Base-by-base conservation (phyloP, 2,113 vertebrate species). In the Cercocebus atys region DNA sequence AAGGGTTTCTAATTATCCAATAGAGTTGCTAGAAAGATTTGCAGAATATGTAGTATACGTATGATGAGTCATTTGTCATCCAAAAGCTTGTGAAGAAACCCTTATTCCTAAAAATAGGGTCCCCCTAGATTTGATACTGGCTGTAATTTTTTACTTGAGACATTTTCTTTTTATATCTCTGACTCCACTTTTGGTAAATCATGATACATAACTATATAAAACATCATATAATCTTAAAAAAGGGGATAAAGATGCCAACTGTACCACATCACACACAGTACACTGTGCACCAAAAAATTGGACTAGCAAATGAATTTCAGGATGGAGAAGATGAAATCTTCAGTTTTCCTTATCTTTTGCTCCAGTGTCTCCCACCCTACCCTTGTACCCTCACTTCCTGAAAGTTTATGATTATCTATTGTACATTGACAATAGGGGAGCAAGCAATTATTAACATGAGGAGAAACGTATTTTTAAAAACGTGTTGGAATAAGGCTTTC, bases 1-100 rank as follows among this genome's bases (percentile, higher is more conserved):
- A 96, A 91, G 94, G 30, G 70, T 93, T 97, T 92, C 90, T 98
- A 98, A 98, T 98, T 98, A 97, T 88, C 94, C 89, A 97, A 96
- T 92, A 82, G 76, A 97, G 97, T 98, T 98, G 99, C 98, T 98
- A 97, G 98, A 98, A 98, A 98, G 98, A 97, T 94, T 98, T 96
- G 59, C 59, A 10, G 25, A 94, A 92, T 96, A 96, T 78, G 57
- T 98, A 96, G 81, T 96, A 90, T 92, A 97, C 14, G 5, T 96
- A 73, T 88, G 88, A 83, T 98, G 98, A 98, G 86, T 98, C 97
- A 98, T 97, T 98, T 98, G 90, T 98, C 96, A 98, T 96, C 84
- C 43, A 93, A 95, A 98, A 94, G 66, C 93, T 76, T 73, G 59
- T 89, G 88, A 97, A 98, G 94, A 97, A 98, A 97, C 82, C 88